Evolutionary conservation across 2,797 vertebrate genomes (phyloP), one percentile per base, ranked within the genome.

Genomic region (Argya squamiceps): DNA sequence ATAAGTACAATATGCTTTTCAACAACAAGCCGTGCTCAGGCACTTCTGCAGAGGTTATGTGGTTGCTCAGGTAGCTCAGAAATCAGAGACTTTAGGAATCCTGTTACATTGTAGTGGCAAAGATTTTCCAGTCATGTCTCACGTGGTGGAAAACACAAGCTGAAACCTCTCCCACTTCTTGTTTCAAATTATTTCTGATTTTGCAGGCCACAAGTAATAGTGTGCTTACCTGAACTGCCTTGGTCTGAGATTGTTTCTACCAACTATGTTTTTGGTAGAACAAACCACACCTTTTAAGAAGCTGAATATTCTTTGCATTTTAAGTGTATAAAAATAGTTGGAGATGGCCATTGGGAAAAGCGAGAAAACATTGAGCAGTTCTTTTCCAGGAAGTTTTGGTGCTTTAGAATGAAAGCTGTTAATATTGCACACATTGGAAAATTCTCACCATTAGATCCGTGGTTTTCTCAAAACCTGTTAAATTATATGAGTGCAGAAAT

Each of bases 1-100:
- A 98, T 98, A 98, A 97, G 96, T 97, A 97, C 98, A 98, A 97
- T 96, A 96, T 97, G 98, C 97, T 98, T 98, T 97, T 92, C 96
- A 96, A 88, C 94, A 96, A 92, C 96, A 96, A 97, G 96, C 90
- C 0, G 23, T 21, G 59, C 94, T 96, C 82, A 88, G 96, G 93
- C 93, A 84, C 94, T 98, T 97, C 82, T 95, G 92, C 82, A 93
- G 93, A 96, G 95, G 93, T 90, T 88, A 80, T 37, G 24, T 27
- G 84, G 47, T 89, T 95, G 91, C 89, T 97, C 94, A 97, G 63
- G 93, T 97, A 92, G 93, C 94, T 96, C 92, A 65, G 94, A 92
- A 90, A 96, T 90, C 81, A 87, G 84, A 93, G 84, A 78, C 92
- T 93, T 96, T 75, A 76, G 71, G 60, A 97, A 96, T 94, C 93